Evolutionary conservation across 2,797 vertebrate genomes (phyloP).

Genomic region (Ctenopoma kingsleyae): DNA sequence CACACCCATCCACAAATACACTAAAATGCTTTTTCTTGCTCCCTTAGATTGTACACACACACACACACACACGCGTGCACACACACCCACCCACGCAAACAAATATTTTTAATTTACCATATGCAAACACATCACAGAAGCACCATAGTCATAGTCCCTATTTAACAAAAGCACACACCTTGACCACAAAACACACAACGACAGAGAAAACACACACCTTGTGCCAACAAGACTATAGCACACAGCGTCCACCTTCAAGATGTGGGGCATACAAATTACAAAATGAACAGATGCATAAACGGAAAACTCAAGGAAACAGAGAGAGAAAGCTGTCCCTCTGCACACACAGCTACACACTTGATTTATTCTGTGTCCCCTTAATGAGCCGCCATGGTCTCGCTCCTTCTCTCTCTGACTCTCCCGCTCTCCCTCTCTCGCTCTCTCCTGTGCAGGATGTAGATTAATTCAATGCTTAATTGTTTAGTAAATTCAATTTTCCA

Average conservation of each 20-base stretch:
- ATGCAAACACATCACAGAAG: slow-evolving; percentile 50
- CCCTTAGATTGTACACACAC: slow-evolving; percentile 19
- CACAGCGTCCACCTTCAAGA: slow-evolving; percentile 46
- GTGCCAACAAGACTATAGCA: slow-evolving; percentile 38
- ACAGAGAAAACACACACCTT: slow-evolving; percentile 55
- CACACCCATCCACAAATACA: slow-evolving; percentile 37
- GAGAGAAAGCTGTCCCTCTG: slow-evolving; percentile 74
- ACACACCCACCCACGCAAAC: slow-evolving; percentile 19
- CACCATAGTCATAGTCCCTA: slow-evolving; percentile 5
- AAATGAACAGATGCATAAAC: slow-evolving; percentile 59
- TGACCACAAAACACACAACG: slow-evolving; percentile 51
- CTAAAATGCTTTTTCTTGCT: slow-evolving; percentile 9
- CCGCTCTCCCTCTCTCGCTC: slow-evolving; percentile 30
- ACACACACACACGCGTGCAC: slow-evolving; percentile 25
- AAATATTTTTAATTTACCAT: slow-evolving; percentile 49
- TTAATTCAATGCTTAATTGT: slow-evolving; percentile 99
- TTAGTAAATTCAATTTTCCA: slow-evolving; percentile 99
- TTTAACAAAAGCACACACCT: slow-evolving; percentile 64
- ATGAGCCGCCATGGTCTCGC: slow-evolving; percentile 93
- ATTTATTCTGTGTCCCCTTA: slow-evolving; percentile 95
- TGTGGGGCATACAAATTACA: slow-evolving; percentile 49
- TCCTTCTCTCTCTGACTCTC: slow-evolving; percentile 74
- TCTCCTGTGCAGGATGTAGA: slow-evolving; percentile 89
- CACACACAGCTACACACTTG: slow-evolving; percentile 89
- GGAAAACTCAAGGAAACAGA: slow-evolving; percentile 44